A percentile compares a stretch with the other conserved stretches of the same genome.
Evolutionary conservation across 92 coral and sea anemone species (phyloP).

Genomic region (Muricea muricata): DNA sequence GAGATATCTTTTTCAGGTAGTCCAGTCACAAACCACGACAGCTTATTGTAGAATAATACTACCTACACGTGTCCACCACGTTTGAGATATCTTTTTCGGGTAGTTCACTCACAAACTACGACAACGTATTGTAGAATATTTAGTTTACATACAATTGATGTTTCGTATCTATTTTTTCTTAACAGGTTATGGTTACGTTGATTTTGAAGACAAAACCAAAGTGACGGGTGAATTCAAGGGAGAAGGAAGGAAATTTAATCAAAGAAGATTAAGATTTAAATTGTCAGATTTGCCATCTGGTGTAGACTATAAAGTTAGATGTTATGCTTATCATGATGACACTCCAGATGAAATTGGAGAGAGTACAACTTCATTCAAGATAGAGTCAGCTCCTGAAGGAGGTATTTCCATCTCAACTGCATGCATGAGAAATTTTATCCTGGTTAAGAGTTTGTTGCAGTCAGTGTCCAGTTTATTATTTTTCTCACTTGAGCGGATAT

Average conservation of each 20-base stretch:
- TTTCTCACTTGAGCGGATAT: too few relatives aligned
- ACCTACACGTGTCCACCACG: too few relatives aligned
- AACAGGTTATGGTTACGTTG: conserved; percentile 24
- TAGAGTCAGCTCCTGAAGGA: neutral
- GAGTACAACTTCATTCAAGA: neutral
- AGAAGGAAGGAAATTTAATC: neutral
- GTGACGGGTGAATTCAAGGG: neutral
- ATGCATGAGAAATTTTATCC: too few relatives aligned
- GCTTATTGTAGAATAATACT: too few relatives aligned
- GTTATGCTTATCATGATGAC: neutral
- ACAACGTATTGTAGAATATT: too few relatives aligned
- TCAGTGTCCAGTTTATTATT: too few relatives aligned
- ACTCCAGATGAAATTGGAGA: conserved; percentile 13
- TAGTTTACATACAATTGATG: too few relatives aligned
- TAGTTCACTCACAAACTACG: too few relatives aligned
- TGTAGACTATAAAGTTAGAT: neutral
- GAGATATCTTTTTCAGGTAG: too few relatives aligned
- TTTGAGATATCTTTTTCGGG: too few relatives aligned
- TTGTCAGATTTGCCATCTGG: neutral
- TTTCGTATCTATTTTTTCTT: neutral
- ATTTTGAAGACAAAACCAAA: neutral
- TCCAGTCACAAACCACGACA: too few relatives aligned
- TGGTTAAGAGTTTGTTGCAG: too few relatives aligned
- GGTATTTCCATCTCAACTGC: neutral
- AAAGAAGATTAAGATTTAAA: neutral